Conservation (phyloP, 2,888 invertebrate genomes). For the Ctenicera cuprea region DNA sequence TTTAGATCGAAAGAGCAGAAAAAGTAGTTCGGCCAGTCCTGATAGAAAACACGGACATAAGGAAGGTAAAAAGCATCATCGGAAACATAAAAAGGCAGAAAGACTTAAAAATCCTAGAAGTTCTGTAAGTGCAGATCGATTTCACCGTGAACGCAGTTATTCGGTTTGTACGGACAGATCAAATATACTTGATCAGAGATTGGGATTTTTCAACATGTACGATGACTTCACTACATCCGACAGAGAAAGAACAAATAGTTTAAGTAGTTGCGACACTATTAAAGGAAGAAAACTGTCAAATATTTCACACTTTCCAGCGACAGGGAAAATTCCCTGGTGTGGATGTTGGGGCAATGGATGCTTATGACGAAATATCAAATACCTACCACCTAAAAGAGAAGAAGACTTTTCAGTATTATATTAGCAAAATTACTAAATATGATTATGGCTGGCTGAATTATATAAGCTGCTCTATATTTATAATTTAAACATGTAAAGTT, state of each 20-base stretch:
- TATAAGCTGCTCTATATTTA: no score
- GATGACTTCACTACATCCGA: slow-evolving; percentile 74
- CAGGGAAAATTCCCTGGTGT: slow-evolving; percentile 87
- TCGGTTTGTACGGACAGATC: slow-evolving; percentile 71
- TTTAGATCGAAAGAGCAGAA: slow-evolving; percentile 59
- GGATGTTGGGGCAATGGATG: slow-evolving; percentile 92
- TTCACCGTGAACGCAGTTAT: slow-evolving; percentile 67
- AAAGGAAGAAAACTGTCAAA: slow-evolving; percentile 80
- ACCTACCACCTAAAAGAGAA: slow-evolving; percentile 10
- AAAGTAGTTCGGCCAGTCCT: slow-evolving; percentile 69
- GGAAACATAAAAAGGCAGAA: slow-evolving; percentile 68
- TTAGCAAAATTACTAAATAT: background rate
- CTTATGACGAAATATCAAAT: slow-evolving; percentile 70
- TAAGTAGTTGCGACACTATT: slow-evolving; percentile 78
- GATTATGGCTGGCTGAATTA: no score
- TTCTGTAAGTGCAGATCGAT: slow-evolving; percentile 64
- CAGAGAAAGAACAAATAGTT: slow-evolving; percentile 80
- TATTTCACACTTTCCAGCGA: slow-evolving; percentile 76
- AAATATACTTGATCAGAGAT: slow-evolving; percentile 63
- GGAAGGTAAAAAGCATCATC: slow-evolving; percentile 67
- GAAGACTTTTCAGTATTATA: slow-evolving; percentile 47
- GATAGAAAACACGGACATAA: slow-evolving; percentile 68
- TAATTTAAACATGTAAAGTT: no score
- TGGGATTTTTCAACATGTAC: slow-evolving; percentile 62
- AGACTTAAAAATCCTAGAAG: slow-evolving; percentile 60